Conservation (phyloP, 2,888 invertebrate species). For the Pantelozetes paolii region DNA sequence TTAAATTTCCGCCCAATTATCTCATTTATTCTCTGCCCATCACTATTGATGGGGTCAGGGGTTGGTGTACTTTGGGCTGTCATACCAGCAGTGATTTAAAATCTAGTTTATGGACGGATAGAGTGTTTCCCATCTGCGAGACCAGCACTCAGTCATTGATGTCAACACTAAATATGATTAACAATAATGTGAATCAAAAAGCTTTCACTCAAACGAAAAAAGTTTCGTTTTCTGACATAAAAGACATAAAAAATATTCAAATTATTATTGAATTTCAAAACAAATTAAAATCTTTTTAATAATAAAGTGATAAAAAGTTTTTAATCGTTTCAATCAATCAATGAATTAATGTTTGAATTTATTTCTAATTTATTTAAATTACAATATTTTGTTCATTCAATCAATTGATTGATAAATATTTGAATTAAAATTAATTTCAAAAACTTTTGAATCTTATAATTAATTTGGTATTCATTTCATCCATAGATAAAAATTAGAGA, state of each 20-base stretch:
- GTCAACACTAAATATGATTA: neutral
- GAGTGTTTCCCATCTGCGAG: constrained; percentile 15
- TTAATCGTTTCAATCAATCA: no score
- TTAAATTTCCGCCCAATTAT: constrained; percentile 21
- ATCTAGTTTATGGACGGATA: constrained; percentile 10
- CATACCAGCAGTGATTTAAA: neutral
- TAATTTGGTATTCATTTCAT: no score
- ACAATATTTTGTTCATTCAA: no score
- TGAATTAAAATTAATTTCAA: no score
- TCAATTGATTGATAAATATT: no score
- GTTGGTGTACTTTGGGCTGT: constrained; percentile 29
- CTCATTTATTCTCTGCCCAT: constrained; percentile 25
- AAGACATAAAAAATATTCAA: constrained; percentile 1
- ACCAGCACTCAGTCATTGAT: constrained; percentile 6
- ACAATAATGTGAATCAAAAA: neutral
- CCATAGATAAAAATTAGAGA: no score
- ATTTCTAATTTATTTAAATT: no score
- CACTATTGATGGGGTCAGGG: neutral
- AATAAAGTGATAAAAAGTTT: neutral
- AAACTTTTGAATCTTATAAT: no score
- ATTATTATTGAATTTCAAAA: constrained; percentile 11
- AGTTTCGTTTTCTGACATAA: constrained; percentile 7
- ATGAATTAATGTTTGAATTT: no score
- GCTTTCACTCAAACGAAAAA: neutral
- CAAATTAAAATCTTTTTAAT: neutral